Evolutionary conservation across 2,888 invertebrate genomes (phyloP).

Genomic region (Monopis laevigella): DNA sequence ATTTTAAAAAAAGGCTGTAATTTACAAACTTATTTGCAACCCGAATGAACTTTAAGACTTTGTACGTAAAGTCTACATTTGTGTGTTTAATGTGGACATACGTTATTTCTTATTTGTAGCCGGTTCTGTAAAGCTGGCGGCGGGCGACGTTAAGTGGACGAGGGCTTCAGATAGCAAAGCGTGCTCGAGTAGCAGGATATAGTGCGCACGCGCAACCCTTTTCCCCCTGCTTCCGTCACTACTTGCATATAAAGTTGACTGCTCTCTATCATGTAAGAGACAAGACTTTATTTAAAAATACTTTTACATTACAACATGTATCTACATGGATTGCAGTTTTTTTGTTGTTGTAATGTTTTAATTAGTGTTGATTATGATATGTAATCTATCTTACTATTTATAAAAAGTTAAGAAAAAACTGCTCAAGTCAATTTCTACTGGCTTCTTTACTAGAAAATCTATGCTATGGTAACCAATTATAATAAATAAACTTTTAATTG

Average conservation of each 20-base stretch:
- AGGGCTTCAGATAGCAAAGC: constrained; percentile 55
- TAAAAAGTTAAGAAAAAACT: too few relatives aligned
- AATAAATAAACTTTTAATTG: not conserved
- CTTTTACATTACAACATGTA: too few relatives aligned
- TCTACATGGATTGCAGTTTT: too few relatives aligned
- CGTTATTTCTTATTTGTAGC: not conserved
- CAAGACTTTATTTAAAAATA: too few relatives aligned
- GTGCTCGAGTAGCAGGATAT: constrained; percentile 51
- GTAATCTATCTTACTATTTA: too few relatives aligned
- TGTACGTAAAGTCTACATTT: constrained; percentile 1
- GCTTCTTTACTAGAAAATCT: too few relatives aligned
- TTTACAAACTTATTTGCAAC: not conserved
- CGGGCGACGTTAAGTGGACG: constrained; percentile 45
- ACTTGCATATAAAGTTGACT: not conserved
- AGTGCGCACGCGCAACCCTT: constrained; percentile 15
- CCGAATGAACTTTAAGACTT: constrained; percentile 1
- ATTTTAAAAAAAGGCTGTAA: constrained; percentile 4
- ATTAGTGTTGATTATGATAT: too few relatives aligned
- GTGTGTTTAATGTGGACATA: not conserved
- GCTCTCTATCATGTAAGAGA: too few relatives aligned
- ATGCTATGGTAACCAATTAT: too few relatives aligned
- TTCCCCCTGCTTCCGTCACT: constrained; percentile 24
- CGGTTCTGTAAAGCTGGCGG: not conserved
- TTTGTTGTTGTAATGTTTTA: too few relatives aligned
- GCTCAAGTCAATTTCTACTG: too few relatives aligned